These are phyloP conservation scores for Petroica traversi DNA, from an alignment of 2,113 vertebrate species.

Conservation along the genomic window DNA sequence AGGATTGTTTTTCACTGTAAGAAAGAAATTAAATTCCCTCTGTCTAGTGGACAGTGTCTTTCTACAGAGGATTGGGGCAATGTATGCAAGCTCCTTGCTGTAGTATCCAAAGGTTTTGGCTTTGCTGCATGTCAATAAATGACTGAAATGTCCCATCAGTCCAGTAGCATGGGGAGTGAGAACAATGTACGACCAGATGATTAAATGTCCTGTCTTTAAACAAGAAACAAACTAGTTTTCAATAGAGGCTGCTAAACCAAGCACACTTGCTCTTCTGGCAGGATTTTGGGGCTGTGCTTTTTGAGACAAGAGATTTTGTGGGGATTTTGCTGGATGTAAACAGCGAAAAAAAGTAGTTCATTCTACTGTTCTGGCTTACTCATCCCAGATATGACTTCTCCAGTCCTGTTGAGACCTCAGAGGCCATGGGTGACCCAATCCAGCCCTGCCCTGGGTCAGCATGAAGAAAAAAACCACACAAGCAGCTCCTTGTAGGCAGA, in stretches of 20 bases:
- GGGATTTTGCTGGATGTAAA: background rate
- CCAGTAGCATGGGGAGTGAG: background rate
- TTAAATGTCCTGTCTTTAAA: constrained; percentile 13
- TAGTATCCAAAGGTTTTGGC: background rate
- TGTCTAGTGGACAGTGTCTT: background rate
- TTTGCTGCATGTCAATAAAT: background rate
- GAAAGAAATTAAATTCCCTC: background rate
- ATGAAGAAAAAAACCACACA: background rate
- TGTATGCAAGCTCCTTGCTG: background rate
- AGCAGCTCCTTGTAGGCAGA: background rate
- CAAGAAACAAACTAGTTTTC: background rate
- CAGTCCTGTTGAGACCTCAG: background rate
- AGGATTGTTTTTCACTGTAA: background rate
- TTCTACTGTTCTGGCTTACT: background rate
- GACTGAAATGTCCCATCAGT: background rate
- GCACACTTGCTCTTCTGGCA: background rate
- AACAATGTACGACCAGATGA: background rate
- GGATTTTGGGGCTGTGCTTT: background rate
- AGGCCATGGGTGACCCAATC: background rate
- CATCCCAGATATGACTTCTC: background rate
- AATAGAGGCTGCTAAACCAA: background rate
- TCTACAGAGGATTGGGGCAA: background rate
- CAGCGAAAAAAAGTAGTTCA: background rate
- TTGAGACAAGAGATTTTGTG: background rate
- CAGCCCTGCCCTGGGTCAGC: background rate